These are phyloP conservation scores for Drosophila fungiperda DNA, from an alignment of 2,888 invertebrate genomes.

Conservation along the genomic window DNA sequence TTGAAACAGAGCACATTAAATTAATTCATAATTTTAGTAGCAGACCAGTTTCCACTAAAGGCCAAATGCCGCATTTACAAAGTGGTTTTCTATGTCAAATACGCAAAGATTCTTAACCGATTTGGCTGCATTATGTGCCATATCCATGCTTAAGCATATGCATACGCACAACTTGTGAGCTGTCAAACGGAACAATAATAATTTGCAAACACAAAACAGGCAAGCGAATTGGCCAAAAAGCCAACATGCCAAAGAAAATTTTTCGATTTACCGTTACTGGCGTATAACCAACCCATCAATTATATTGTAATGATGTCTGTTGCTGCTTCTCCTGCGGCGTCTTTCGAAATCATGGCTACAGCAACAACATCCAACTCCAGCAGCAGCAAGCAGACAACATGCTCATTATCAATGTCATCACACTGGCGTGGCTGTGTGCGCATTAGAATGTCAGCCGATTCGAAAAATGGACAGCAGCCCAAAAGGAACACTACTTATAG, in stretches of 20 bases:
- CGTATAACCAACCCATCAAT: slow-evolving; percentile 83
- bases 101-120: slow-evolving; percentile 39
- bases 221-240: slow-evolving; percentile 48
- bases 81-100: slow-evolving; percentile 67
- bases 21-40: background rate
- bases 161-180: slow-evolving; percentile 69
- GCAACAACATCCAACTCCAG: slow-evolving; percentile 28
- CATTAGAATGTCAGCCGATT: slow-evolving; percentile 73
- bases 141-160: slow-evolving; percentile 32
- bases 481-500: slow-evolving; percentile 71
- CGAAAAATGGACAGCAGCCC: slow-evolving; percentile 61
- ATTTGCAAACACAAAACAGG: slow-evolving; percentile 55
- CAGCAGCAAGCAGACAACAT: slow-evolving; percentile 58
- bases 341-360: slow-evolving; percentile 65
- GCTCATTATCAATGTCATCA: slow-evolving; percentile 79
- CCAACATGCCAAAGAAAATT: slow-evolving; percentile 53
- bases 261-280: slow-evolving; percentile 76
- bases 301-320: slow-evolving; percentile 82
- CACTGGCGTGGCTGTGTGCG: slow-evolving; percentile 57
- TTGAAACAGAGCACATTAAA: slow-evolving; percentile 20
- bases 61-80: slow-evolving; percentile 23
- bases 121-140: slow-evolving; percentile 58
- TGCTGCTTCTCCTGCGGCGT: slow-evolving; percentile 49
- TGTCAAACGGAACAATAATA: slow-evolving; percentile 77
- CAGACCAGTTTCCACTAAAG: background rate